phyloP scores from a whole-genome alignment of 2,113 vertebrate genomes.

The Burhinus oedicnemus region DNA sequence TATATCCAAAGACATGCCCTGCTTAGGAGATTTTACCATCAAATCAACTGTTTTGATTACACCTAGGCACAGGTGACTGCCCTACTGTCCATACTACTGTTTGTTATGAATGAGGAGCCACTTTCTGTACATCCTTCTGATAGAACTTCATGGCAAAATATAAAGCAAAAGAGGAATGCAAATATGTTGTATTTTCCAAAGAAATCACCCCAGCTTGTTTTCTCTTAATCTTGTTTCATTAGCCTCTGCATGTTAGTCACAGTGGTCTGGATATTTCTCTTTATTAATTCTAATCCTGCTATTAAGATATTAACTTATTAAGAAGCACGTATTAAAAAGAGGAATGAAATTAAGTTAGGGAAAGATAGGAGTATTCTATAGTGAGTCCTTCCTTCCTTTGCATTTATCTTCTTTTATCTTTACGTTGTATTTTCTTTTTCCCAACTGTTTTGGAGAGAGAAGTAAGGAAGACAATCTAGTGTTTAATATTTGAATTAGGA shows the following conservation, averaged over 20 bases:
- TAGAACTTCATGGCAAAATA: background rate
- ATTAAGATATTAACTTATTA: background rate
- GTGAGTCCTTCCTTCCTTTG: background rate
- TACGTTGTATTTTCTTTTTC: background rate
- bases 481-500: background rate
- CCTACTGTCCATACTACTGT: background rate
- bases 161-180: background rate
- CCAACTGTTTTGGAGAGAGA: background rate
- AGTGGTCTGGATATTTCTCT: background rate
- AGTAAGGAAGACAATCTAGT: background rate
- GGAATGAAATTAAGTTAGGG: background rate
- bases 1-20: background rate
- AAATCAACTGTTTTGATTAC: background rate
- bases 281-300: background rate
- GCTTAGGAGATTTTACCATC: background rate
- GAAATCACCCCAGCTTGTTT: background rate
- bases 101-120: background rate
- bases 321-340: background rate
- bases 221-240: background rate
- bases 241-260: background rate
- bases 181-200: background rate
- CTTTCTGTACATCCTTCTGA: background rate
- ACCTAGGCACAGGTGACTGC: background rate
- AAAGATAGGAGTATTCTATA: background rate
- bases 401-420: background rate